Conservation (phyloP, 2,797 vertebrate species). For the Arnoldichthys spilopterus region DNA sequence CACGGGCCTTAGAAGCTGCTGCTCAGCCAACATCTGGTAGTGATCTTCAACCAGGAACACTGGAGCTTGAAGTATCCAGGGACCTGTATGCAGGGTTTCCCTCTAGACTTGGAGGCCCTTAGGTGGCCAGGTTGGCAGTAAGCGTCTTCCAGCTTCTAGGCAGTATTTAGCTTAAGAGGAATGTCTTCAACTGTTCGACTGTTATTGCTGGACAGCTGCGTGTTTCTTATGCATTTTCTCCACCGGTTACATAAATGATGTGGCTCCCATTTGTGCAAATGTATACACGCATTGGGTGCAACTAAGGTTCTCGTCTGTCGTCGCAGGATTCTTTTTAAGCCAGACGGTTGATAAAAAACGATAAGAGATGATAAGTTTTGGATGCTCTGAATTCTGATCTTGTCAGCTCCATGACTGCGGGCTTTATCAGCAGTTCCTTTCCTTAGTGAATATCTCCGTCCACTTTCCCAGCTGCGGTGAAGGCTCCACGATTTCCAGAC, state of each 20-base stretch:
- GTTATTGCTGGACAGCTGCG: not conserved
- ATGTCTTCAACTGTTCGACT: not conserved
- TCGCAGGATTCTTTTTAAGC: not conserved
- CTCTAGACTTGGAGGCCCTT: conserved; percentile 43
- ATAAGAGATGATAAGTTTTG: conserved; percentile 13
- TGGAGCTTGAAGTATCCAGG: conserved; percentile 54
- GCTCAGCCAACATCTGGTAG: conserved; percentile 83
- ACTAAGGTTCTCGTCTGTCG: conserved; percentile 3
- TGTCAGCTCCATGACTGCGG: conserved; percentile 2
- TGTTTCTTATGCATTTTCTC: not conserved
- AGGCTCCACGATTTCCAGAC: not conserved
- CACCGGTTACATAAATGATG: not conserved
- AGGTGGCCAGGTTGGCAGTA: conserved; percentile 36
- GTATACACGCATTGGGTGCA: not conserved
- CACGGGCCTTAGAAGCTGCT: conserved; percentile 67
- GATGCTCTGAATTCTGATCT: conserved; percentile 42
- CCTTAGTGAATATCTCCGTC: conserved; percentile 1
- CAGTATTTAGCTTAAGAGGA: not conserved
- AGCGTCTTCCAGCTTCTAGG: conserved; percentile 8
- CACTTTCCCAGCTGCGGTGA: conserved; percentile 9
- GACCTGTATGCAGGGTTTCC: conserved; percentile 51
- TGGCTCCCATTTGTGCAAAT: not conserved
- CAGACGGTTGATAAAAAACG: conserved; percentile 8
- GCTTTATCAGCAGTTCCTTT: conserved; percentile 26
- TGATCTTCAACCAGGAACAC: conserved; percentile 57